phyloP scores from a whole-genome alignment of 2,888 invertebrate species.

The Tenthredo notha region DNA sequence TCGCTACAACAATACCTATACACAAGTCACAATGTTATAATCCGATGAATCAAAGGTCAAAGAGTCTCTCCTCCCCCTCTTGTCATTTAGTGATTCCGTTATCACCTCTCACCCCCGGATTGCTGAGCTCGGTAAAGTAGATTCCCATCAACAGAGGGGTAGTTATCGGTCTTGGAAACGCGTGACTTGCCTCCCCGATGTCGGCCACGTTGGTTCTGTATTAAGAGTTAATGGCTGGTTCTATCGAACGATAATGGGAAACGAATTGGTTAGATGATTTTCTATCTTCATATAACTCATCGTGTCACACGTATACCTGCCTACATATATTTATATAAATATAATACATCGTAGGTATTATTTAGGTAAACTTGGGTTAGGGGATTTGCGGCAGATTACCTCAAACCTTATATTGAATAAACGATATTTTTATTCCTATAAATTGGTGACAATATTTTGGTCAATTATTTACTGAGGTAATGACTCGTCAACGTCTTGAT shows the following conservation, averaged over 20 bases:
- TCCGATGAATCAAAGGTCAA: not conserved
- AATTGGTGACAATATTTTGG: not conserved
- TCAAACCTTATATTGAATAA: too few relatives aligned
- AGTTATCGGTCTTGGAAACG: conserved; percentile 50
- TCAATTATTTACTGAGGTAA: not conserved
- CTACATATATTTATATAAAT: not conserved
- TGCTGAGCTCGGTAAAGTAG: conserved; percentile 45
- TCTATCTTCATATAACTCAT: not conserved
- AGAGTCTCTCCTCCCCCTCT: not conserved
- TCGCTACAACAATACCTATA: not conserved
- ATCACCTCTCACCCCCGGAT: not conserved
- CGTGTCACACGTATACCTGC: not conserved
- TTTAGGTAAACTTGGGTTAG: too few relatives aligned
- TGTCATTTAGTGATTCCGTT: conserved; percentile 43
- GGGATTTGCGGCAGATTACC: too few relatives aligned
- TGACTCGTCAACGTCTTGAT: not conserved
- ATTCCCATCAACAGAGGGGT: conserved; percentile 48
- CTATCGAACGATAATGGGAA: conserved; percentile 53
- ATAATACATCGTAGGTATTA: too few relatives aligned
- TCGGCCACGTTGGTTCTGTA: conserved; percentile 8
- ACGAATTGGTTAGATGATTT: conserved; percentile 33
- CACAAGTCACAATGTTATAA: not conserved
- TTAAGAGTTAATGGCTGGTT: conserved; percentile 52
- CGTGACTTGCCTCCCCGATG: conserved; percentile 43
- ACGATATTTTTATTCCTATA: too few relatives aligned